These are phyloP conservation scores for Lagenorhynchus albirostris DNA, from an alignment of 2,113 vertebrate species.

Conservation along the genomic window DNA sequence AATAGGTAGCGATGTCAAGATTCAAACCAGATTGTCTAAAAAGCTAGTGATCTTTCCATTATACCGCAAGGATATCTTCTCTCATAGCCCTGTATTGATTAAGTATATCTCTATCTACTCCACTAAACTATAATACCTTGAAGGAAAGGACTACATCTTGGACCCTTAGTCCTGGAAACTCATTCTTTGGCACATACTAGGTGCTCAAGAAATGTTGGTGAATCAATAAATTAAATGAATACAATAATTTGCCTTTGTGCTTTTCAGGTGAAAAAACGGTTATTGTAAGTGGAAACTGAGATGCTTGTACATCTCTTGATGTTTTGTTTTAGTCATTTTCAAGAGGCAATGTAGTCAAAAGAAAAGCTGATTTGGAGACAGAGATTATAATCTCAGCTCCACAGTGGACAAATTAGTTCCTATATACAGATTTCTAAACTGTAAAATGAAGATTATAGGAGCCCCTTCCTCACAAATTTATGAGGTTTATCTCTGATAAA, in stretches of 20 bases:
- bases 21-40: not conserved
- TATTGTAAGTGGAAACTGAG: not conserved
- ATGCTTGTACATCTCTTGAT: not conserved
- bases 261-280: not conserved
- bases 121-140: not conserved
- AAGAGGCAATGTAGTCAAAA: not conserved
- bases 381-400: not conserved
- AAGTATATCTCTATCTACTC: not conserved
- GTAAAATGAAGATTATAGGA: not conserved
- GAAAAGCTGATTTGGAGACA: not conserved
- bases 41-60: not conserved
- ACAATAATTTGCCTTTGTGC: not conserved
- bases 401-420: not conserved
- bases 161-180: not conserved
- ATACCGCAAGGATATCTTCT: not conserved
- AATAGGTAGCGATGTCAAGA: not conserved
- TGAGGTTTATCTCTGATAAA: not conserved
- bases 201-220: not conserved
- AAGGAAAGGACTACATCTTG: not conserved
- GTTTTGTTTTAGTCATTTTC: not conserved
- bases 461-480: not conserved
- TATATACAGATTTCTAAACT: not conserved
- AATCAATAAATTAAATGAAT: slow-evolving; percentile 8
- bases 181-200: not conserved
- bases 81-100: not conserved